phyloP scores from a whole-genome alignment of 2,888 invertebrate genomes.

The Chamaedrilus cognettii region DNA sequence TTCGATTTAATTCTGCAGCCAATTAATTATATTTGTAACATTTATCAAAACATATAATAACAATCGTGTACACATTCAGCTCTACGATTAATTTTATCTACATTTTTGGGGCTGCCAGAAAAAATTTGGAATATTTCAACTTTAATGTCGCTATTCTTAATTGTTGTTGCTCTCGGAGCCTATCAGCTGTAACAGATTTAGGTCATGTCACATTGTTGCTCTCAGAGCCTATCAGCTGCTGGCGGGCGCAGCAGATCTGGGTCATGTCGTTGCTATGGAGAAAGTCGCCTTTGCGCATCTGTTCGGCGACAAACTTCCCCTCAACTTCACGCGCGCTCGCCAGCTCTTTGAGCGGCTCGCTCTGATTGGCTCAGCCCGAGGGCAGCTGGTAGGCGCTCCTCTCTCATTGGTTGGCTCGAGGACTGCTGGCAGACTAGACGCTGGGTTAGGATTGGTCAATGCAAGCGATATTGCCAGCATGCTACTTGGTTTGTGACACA shows the following conservation, averaged over 20 bases:
- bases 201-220: neutral
- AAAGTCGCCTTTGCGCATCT: slow-evolving; percentile 86
- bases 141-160: no score
- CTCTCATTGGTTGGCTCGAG: no score
- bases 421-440: no score
- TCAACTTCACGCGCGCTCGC: slow-evolving; percentile 76
- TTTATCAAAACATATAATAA: no score
- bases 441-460: no score
- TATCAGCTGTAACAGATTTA: neutral
- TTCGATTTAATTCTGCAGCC: no score
- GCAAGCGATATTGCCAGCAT: slow-evolving; percentile 61
- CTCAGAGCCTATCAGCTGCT: slow-evolving; percentile 74
- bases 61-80: no score
- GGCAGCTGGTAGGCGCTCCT: slow-evolving; percentile 83
- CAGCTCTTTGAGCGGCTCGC: slow-evolving; percentile 76
- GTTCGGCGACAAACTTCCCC: slow-evolving; percentile 77
- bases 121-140: no score
- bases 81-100: no score
- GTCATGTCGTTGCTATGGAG: slow-evolving; percentile 80
- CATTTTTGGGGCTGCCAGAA: no score
- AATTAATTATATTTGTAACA: neutral
- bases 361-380: slow-evolving; percentile 78
- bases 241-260: slow-evolving; percentile 76
- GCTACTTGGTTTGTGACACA: no score
- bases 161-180: no score